Conservation (phyloP, 2,113 vertebrate genomes). For the Laterallus jamaicensis region DNA sequence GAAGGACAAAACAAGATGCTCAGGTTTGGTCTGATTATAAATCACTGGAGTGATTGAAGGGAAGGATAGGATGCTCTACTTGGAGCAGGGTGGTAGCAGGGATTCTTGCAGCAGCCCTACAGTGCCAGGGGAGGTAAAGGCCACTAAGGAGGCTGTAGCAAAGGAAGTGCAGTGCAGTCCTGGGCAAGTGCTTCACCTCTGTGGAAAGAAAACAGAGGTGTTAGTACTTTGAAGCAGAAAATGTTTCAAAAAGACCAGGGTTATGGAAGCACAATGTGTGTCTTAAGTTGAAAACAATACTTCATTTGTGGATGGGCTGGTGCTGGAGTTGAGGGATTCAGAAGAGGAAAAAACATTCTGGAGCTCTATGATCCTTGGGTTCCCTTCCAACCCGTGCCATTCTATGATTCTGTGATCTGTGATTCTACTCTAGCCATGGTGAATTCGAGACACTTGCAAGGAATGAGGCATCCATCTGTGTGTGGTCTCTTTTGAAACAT, state of each 20-base stretch:
- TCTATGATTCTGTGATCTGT: no score
- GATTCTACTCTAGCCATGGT: not conserved
- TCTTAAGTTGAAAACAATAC: not conserved
- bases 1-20: not conserved
- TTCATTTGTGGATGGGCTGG: not conserved
- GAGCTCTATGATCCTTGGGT: no score
- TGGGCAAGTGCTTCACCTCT: not conserved
- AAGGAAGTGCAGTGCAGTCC: not conserved
- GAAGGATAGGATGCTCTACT: rapidly evolving
- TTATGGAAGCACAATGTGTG: not conserved
- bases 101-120: not conserved
- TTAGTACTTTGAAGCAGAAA: not conserved
- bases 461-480: not conserved
- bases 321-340: not conserved
- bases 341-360: not conserved
- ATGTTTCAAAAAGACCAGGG: rapidly evolving
- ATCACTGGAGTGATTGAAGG: not conserved
- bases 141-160: rapidly evolving
- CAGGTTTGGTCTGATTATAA: not conserved
- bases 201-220: not conserved
- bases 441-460: not conserved
- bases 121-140: not conserved
- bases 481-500: not conserved
- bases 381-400: no score
- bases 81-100: not conserved